Evolutionary conservation across 2,113 vertebrate genomes (phyloP).

Genomic region (Zosterops borbonicus): DNA sequence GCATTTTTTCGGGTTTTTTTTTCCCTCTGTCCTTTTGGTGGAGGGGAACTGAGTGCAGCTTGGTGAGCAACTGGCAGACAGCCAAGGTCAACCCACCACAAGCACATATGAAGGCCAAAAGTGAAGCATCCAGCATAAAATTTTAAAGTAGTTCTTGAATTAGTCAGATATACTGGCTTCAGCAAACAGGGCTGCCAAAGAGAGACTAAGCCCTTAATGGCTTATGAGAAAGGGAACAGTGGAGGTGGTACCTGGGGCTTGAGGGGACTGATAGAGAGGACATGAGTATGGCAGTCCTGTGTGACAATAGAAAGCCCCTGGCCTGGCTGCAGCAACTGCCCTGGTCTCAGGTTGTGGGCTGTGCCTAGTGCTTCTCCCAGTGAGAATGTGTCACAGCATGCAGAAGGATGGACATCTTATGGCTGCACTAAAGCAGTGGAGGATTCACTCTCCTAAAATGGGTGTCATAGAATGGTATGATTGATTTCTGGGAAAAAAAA

Average conservation of each 20-base stretch:
- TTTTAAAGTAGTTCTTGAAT: neutral
- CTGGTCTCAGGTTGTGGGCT: neutral
- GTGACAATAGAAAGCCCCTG: neutral
- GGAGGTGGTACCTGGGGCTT: neutral
- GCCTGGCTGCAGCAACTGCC: neutral
- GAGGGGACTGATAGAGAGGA: neutral
- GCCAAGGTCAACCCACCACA: neutral
- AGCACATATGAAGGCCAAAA: neutral
- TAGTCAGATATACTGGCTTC: neutral
- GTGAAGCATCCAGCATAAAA: neutral
- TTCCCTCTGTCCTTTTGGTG: neutral
- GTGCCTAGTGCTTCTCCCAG: neutral
- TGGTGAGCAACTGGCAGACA: neutral
- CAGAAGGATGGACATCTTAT: neutral
- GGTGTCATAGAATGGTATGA: fast-evolving
- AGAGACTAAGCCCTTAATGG: neutral
- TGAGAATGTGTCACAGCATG: neutral
- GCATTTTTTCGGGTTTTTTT: neutral
- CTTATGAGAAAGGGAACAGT: neutral
- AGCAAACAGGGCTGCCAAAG: neutral
- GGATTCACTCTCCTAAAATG: neutral
- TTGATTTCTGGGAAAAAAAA: neutral
- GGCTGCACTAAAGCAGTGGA: neutral
- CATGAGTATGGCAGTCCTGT: neutral
- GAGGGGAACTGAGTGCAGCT: neutral